A percentile compares a stretch with the other conserved stretches of the same genome.
Conservation (phyloP, 2,888 invertebrate species). For the Amphipoea oculea region DNA sequence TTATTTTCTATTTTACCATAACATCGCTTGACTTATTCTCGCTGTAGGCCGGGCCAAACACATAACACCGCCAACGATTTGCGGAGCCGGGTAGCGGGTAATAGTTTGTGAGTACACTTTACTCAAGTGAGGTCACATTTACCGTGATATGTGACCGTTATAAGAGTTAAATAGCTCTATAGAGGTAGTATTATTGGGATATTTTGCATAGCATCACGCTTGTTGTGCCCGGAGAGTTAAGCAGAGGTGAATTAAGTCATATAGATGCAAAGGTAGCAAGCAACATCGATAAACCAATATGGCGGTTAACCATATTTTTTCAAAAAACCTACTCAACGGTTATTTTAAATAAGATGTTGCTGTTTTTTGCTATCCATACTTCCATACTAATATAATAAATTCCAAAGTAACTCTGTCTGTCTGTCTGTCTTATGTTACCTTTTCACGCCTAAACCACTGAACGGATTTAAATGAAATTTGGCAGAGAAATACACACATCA, state of each 20-base stretch:
- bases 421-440: too few relatives aligned
- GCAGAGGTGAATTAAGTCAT: background rate
- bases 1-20: slow-evolving; percentile 70
- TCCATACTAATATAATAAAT: too few relatives aligned
- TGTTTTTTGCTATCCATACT: too few relatives aligned
- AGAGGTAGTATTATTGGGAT: background rate
- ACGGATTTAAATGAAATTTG: too few relatives aligned
- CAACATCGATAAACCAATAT: too few relatives aligned
- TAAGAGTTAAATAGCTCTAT: slow-evolving; percentile 20
- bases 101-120: slow-evolving; percentile 49
- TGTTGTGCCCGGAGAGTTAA: background rate
- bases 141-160: slow-evolving; percentile 37
- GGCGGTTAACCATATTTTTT: too few relatives aligned
- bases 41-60: slow-evolving; percentile 59
- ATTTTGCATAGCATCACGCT: background rate
- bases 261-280: too few relatives aligned
- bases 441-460: too few relatives aligned
- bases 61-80: slow-evolving; percentile 58
- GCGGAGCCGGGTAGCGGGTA: slow-evolving; percentile 46
- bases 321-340: too few relatives aligned
- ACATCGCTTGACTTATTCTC: slow-evolving; percentile 64
- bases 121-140: slow-evolving; percentile 39
- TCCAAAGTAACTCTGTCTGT: too few relatives aligned
- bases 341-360: too few relatives aligned
- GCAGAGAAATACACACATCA: too few relatives aligned